Evolutionary conservation across 2,113 vertebrate species (phyloP).

Genomic region (Macrotis lagotis): DNA sequence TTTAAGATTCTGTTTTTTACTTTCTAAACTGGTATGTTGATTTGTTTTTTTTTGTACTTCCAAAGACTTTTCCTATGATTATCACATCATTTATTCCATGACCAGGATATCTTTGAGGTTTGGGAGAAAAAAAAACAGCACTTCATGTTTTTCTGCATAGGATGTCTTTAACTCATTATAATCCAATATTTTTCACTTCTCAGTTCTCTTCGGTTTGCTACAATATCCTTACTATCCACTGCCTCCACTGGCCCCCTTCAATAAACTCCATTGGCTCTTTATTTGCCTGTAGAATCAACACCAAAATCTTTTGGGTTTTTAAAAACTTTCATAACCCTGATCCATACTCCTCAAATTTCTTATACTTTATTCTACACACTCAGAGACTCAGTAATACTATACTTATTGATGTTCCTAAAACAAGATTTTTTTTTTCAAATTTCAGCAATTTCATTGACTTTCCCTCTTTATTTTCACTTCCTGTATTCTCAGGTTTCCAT

Average conservation of each 20-base stretch:
- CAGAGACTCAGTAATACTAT: not conserved
- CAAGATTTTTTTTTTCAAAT: not conserved
- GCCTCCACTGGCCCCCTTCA: too few relatives aligned
- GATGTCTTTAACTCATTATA: not conserved
- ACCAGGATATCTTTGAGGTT: not conserved
- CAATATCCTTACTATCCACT: not conserved
- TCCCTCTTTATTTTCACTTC: not conserved
- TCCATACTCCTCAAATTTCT: not conserved
- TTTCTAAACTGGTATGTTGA: not conserved
- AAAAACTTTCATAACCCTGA: not conserved
- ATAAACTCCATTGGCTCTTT: not conserved
- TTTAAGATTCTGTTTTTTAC: not conserved
- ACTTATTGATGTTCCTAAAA: not conserved
- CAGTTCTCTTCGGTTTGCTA: not conserved
- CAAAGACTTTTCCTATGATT: not conserved
- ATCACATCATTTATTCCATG: not conserved
- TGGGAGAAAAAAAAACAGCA: not conserved
- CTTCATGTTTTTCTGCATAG: not conserved
- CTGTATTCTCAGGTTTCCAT: too few relatives aligned
- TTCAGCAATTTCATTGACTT: not conserved
- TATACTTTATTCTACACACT: not conserved
- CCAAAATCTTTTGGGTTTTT: not conserved
- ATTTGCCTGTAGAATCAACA: not conserved
- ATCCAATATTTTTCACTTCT: not conserved
- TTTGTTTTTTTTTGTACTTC: not conserved